These are phyloP conservation scores for Nebria brevicollis DNA, from an alignment of 2,888 invertebrate species.

Conservation along the genomic window DNA sequence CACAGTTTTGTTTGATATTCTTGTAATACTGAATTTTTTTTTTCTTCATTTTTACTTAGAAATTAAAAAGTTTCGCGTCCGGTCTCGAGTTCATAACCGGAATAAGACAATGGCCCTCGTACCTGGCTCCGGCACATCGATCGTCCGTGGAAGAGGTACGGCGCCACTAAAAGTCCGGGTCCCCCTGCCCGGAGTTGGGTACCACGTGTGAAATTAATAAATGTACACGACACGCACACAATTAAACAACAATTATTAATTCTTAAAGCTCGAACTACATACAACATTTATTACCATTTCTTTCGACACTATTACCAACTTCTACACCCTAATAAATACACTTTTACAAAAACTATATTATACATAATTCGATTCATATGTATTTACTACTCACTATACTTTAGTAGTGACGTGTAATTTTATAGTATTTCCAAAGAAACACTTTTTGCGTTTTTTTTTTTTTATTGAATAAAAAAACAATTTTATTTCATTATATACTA, in stretches of 20 bases:
- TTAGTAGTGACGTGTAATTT: too few species aligned
- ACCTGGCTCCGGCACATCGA: conserved; percentile 55
- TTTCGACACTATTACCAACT: too few species aligned
- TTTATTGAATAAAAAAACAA: too few species aligned
- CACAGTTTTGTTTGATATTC: not conserved
- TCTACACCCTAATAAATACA: too few species aligned
- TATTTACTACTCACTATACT: too few species aligned
- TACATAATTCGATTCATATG: too few species aligned
- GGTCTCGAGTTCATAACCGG: conserved; percentile 36
- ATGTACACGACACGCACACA: conserved; percentile 58
- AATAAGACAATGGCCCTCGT: conserved; percentile 55
- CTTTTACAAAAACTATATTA: too few species aligned
- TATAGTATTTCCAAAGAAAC: too few species aligned
- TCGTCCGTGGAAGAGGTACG: conserved; percentile 33
- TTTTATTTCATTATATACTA: too few species aligned
- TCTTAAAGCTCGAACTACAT: not conserved
- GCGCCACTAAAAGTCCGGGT: conserved; percentile 33
- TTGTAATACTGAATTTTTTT: not conserved
- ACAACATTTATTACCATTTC: too few species aligned
- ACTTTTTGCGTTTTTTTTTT: too few species aligned
- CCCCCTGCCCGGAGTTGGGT: conserved; percentile 53
- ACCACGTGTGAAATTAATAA: conserved; percentile 63
- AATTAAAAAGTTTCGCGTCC: conserved; percentile 33
- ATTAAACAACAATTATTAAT: conserved; percentile 57
- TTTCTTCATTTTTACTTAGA: conserved; percentile 23